Conservation (phyloP, 2,888 invertebrate genomes). For the Tetheella fluctuosa region DNA sequence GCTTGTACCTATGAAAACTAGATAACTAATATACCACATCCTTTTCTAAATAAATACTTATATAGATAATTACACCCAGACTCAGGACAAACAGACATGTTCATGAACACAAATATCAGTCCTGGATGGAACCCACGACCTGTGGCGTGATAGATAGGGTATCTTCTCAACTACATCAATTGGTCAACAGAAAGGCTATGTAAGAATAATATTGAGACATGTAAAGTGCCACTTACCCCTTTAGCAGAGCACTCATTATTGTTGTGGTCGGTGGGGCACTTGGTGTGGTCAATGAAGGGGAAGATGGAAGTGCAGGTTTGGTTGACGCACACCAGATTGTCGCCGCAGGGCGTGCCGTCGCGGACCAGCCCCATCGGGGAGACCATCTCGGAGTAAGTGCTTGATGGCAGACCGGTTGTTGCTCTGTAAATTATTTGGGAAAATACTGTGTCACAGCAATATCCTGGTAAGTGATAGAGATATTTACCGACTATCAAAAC, state of each 20-base stretch:
- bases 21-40: too few species aligned
- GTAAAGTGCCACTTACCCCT: slow-evolving; percentile 90
- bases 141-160: too few species aligned
- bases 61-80: too few species aligned
- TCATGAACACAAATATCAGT: too few species aligned
- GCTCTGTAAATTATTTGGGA: slow-evolving; percentile 81
- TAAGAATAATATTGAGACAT: background rate
- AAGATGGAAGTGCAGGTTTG: slow-evolving; percentile 95
- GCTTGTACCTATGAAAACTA: too few species aligned
- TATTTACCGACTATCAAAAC: too few species aligned
- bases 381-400: slow-evolving; percentile 84
- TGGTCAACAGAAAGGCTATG: too few species aligned
- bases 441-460: background rate
- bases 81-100: too few species aligned
- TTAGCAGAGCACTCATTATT: slow-evolving; percentile 96
- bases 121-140: too few species aligned
- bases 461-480: too few species aligned
- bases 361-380: slow-evolving; percentile 93
- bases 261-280: slow-evolving; percentile 95
- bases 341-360: slow-evolving; percentile 97
- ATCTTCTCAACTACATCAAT: too few species aligned
- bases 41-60: too few species aligned
- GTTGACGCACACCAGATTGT: slow-evolving; percentile 96
- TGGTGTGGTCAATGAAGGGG: slow-evolving; percentile 92
- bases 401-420: slow-evolving; percentile 86